These are phyloP conservation scores for Drosophila melanica DNA, from an alignment of 1,140 invertebrate species.

Conservation along the genomic window DNA sequence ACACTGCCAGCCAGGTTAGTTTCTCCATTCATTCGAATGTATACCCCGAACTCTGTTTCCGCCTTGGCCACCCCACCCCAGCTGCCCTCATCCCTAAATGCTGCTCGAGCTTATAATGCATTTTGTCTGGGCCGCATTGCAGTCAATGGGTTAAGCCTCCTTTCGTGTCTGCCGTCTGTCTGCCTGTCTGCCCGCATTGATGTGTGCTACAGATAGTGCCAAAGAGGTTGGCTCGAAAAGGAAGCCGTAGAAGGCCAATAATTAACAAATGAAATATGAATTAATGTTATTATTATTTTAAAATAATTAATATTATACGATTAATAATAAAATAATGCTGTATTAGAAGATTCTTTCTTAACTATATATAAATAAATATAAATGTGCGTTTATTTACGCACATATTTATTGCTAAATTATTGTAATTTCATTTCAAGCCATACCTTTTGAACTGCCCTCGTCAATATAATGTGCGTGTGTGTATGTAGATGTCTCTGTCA, in stretches of 20 bases:
- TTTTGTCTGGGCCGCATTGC: conserved; percentile 53
- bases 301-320: too few species aligned
- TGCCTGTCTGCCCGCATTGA: conserved; percentile 62
- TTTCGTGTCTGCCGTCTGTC: conserved; percentile 21
- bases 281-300: too few species aligned
- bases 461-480: conserved; percentile 1
- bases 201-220: conserved; percentile 38
- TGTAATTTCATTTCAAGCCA: not conserved
- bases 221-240: not conserved
- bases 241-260: too few species aligned
- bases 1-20: conserved; percentile 31
- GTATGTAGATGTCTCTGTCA: conserved; percentile 27
- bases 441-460: conserved; percentile 19
- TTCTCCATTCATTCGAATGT: conserved; percentile 18
- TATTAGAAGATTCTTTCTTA: too few species aligned
- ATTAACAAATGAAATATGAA: too few species aligned
- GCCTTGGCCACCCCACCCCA: not conserved
- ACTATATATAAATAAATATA: too few species aligned
- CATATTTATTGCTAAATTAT: not conserved
- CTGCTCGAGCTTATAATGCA: conserved; percentile 47
- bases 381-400: too few species aligned
- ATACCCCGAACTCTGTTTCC: not conserved
- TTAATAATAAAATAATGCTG: too few species aligned
- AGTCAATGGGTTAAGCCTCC: conserved; percentile 47
- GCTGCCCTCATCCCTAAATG: not conserved